These are phyloP conservation scores for Stictocephala bisonia DNA, from an alignment of 2,888 invertebrate genomes.

Conservation along the genomic window DNA sequence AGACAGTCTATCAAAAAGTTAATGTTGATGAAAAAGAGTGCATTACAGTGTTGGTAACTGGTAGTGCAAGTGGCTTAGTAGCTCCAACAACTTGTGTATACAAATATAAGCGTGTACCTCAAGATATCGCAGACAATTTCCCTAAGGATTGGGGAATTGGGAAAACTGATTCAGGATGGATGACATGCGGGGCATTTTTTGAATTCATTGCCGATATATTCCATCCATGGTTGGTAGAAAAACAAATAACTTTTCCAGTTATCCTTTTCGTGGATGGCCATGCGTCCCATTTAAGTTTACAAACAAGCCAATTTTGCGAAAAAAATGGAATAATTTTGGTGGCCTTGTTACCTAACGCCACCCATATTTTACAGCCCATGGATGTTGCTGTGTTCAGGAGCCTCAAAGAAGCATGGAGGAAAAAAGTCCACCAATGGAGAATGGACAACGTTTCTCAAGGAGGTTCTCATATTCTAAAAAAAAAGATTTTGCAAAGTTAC, in stretches of 20 bases:
- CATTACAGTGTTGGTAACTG: slow-evolving; percentile 58
- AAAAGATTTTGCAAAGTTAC: slow-evolving; percentile 48
- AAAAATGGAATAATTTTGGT: slow-evolving; percentile 53
- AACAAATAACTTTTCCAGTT: slow-evolving; percentile 61
- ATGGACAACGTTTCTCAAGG: slow-evolving; percentile 36
- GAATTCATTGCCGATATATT: slow-evolving; percentile 64
- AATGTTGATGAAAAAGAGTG: slow-evolving; percentile 61
- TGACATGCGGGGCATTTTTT: slow-evolving; percentile 63
- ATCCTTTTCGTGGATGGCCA: slow-evolving; percentile 64
- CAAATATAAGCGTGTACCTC: slow-evolving; percentile 53
- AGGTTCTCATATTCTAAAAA: slow-evolving; percentile 28
- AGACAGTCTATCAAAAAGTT: slow-evolving; percentile 58
- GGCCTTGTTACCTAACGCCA: slow-evolving; percentile 53
- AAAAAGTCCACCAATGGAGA: slow-evolving; percentile 42
- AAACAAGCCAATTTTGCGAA: slow-evolving; percentile 50
- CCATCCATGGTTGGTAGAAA: slow-evolving; percentile 62
- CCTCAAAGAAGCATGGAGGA: slow-evolving; percentile 51
- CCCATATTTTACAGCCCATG: slow-evolving; percentile 55
- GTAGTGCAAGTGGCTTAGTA: slow-evolving; percentile 57
- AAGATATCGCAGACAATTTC: slow-evolving; percentile 50
- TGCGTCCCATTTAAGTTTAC: slow-evolving; percentile 60
- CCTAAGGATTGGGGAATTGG: slow-evolving; percentile 62
- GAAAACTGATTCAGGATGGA: slow-evolving; percentile 65
- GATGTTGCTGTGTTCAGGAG: slow-evolving; percentile 55
- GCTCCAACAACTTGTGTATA: slow-evolving; percentile 52